Evolutionary conservation across 1,140 invertebrate species (phyloP).

Genomic region (Saxidomus purpurata): DNA sequence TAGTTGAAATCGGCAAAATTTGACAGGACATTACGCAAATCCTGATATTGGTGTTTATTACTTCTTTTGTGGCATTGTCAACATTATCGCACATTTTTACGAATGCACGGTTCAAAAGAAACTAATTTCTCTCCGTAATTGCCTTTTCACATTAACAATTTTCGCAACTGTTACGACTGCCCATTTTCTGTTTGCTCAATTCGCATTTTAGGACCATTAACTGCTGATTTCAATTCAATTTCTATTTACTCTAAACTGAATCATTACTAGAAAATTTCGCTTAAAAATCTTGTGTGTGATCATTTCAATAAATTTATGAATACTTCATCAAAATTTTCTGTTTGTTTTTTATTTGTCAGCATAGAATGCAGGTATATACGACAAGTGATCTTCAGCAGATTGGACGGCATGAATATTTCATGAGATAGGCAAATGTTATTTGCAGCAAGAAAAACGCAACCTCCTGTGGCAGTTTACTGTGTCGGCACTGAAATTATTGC

Average conservation of each 20-base stretch:
- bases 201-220: neutral
- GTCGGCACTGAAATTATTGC: neutral
- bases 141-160: neutral
- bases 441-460: neutral
- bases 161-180: conserved; percentile 23
- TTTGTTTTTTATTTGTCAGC: neutral
- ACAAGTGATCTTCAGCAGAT: neutral
- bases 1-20: neutral
- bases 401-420: neutral
- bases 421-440: neutral
- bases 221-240: neutral
- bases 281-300: neutral
- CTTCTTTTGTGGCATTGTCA: conserved; percentile 30
- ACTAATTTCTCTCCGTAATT: conserved; percentile 16
- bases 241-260: conserved; percentile 15
- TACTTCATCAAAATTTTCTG: conserved; percentile 18
- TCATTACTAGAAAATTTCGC: neutral
- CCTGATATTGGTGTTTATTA: neutral
- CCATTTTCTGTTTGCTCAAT: conserved; percentile 17
- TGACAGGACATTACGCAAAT: conserved; percentile 17
- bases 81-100: neutral
- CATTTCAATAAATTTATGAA: conserved; percentile 28
- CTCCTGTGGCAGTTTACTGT: neutral
- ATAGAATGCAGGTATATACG: neutral
- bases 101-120: conserved; percentile 10